A percentile compares a stretch with the other conserved stretches of the same genome.
Conservation (phyloP, 2,888 invertebrate species). For the Chymomyza procnemis region DNA sequence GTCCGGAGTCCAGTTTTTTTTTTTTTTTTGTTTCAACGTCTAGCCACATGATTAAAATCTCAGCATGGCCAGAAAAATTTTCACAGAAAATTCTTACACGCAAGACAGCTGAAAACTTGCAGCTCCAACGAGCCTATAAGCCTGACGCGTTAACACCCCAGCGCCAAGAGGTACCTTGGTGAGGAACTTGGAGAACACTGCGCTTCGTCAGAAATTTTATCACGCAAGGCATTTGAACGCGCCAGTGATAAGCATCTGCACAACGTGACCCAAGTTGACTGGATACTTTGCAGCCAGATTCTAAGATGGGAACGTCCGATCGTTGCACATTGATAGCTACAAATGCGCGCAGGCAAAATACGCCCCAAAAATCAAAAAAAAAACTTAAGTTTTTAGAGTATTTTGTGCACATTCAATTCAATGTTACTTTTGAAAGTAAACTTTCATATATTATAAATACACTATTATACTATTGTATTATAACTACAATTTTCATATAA, state of each 20-base stretch:
- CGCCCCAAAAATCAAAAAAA: constrained; percentile 18
- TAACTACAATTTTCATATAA: too few species aligned
- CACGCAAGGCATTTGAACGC: constrained; percentile 59
- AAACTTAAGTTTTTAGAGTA: neutral
- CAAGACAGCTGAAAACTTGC: constrained; percentile 66
- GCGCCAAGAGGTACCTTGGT: constrained; percentile 24
- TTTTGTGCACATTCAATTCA: neutral
- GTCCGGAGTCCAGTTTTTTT: neutral
- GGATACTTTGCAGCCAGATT: constrained; percentile 15
- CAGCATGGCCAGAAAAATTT: constrained; percentile 38
- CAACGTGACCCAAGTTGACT: neutral
- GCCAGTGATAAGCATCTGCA: constrained; percentile 54
- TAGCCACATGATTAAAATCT: constrained; percentile 60
- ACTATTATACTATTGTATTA: too few species aligned
- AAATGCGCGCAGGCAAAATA: constrained; percentile 15
- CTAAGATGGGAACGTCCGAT: constrained; percentile 31
- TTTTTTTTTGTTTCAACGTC: too few species aligned
- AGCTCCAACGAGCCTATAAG: constrained; percentile 12
- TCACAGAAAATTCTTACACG: constrained; percentile 72
- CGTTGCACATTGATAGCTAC: constrained; percentile 14
- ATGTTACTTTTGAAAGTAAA: too few species aligned
- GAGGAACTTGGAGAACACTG: constrained; percentile 21
- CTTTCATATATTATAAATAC: too few species aligned
- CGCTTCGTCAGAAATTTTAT: constrained; percentile 63
- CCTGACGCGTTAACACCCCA: constrained; percentile 57